Evolutionary conservation across 2,113 vertebrate genomes (phyloP), one percentile per base, ranked within the genome.

Genomic region (Otocyon megalotis): DNA sequence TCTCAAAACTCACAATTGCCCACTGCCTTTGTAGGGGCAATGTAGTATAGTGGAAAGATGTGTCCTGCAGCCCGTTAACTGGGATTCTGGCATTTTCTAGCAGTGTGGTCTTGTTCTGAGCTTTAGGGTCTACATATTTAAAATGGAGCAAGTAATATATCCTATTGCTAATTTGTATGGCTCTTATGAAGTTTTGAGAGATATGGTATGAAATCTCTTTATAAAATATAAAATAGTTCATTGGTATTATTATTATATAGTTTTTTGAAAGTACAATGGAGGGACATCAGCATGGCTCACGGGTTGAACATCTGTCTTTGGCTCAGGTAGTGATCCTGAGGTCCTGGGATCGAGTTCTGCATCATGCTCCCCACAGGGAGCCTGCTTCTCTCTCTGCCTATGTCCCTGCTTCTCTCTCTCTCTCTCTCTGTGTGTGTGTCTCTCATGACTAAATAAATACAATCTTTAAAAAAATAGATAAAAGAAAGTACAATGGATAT

Each of bases 191-290:
- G 30, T 69, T 48, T 32, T 28, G 76, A 56, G 35, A 94, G 30
- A 76, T 80, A 96, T 94, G 87, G 12, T n/a, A 71, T 85, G 71
- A 82, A 88, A 71, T 32, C 5, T 28, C 24, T 93, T 87, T 53
- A 62, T 72, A 76, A 94, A 93, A 22, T 92, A 79, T 14, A 9
- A 94, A 58, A 54, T 24, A 69, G 19, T 10, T 79, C 37, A 71
- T 26, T 81, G 15, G 15, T 84, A 80, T 71, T 50, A 85, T 35
- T 62, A 85, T 37, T 17, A 92, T 2, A 86, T 15, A 28, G 69
- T 54, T 28, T 87, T 94, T 82, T 82, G 11, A 62, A 92, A 86
- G 3, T 1, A 86, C 7, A 62, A 62, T 77, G 19, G 30, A 0
- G 43, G 43, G 43, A 43, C 43, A 43, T 43, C 43, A 43, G 43